Evolutionary conservation across 2,113 vertebrate species (phyloP).

Genomic region (Syngnathus typhle): DNA sequence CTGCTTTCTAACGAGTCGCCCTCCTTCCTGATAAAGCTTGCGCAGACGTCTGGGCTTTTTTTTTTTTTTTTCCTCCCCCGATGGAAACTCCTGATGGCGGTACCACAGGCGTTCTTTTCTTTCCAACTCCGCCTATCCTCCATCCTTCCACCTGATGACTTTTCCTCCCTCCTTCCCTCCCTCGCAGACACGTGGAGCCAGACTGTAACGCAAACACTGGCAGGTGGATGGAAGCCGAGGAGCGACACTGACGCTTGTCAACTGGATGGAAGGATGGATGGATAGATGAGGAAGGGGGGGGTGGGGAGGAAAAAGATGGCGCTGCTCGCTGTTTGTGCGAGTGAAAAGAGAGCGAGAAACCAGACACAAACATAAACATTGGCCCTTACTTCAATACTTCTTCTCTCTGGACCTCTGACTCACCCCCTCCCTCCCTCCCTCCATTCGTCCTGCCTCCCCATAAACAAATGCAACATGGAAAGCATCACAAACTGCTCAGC

Average conservation of each 20-base stretch:
- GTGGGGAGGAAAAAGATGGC: slow-evolving; percentile 22
- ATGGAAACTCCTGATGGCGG: slow-evolving; percentile 49
- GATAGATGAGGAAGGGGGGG: slow-evolving; percentile 10
- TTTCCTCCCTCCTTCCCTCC: slow-evolving; percentile 48
- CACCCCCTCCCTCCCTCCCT: slow-evolving; percentile 14
- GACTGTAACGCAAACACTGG: slow-evolving; percentile 62
- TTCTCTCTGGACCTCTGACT: slow-evolving; percentile 37
- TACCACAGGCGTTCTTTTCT: slow-evolving; percentile 42
- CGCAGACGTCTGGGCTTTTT: slow-evolving; percentile 53
- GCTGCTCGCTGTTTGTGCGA: slow-evolving; percentile 52
- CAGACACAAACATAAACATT: slow-evolving; percentile 72
- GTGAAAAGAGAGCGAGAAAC: slow-evolving; percentile 37
- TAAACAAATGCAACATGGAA: slow-evolving; percentile 61
- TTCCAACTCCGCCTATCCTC: slow-evolving; percentile 45
- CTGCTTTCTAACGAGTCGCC: slow-evolving; percentile 35
- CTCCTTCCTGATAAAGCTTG: slow-evolving; percentile 58
- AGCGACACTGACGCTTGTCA: background rate
- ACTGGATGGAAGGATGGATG: slow-evolving; percentile 8
- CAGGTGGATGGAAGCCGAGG: slow-evolving; percentile 50
- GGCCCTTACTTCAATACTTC: slow-evolving; percentile 57
- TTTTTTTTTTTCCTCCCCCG: background rate
- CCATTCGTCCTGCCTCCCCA: slow-evolving; percentile 21
- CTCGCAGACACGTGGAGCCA: slow-evolving; percentile 45
- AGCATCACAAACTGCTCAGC: slow-evolving; percentile 26
- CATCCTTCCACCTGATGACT: slow-evolving; percentile 54